Evolutionary conservation across 2,888 invertebrate species (phyloP), one percentile per base, ranked within the genome.

Genomic region (Thymelicus acteon): DNA sequence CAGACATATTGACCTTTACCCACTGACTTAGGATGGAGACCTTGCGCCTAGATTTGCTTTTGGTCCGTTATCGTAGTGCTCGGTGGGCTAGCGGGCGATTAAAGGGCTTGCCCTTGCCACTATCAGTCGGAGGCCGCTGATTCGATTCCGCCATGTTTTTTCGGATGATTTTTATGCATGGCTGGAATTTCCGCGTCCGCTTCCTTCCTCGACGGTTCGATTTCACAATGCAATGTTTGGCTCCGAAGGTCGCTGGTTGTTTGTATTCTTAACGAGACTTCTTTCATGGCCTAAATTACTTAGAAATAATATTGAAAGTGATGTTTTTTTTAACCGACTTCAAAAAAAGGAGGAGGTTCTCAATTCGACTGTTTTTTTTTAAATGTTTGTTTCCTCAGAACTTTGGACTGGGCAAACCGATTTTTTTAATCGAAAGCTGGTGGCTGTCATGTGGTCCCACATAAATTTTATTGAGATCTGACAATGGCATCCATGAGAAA

Each of bases 91-190:
- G 89, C 87, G 78, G 67, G 67, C 79, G 89, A 91, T 91, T 89
- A 89, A 89, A 91, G 91, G 92, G 90, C 83, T 75, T 82, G 87
- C 80, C 92, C 92, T 92, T 87, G 89, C 71, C 62, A 73, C 79
- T 83, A 84, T 82, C 83, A 77, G 73, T 65, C 67, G 79, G 85
- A 91, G 91, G 87, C 77, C 80, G 73, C 19, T 13, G 31, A 48
- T 76, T 76, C 68, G 76, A 85, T 90, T 92, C 91, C 91, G 90
- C 85, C 73, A 77, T 74, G 78, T 82, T 87, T 88, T 82, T 80
- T 77, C 77, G 76, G 78, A 78, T 73, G 77, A 81, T 83, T 81
- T 88, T 87, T 84, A 86, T 84, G 90, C 89, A 86, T 78, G 85
- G 74, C 76, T 86, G 81, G 78, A 75, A 78, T 82, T 87, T 90